Conservation (phyloP, 2,888 invertebrate species). For the Oxycera nigricornis region DNA sequence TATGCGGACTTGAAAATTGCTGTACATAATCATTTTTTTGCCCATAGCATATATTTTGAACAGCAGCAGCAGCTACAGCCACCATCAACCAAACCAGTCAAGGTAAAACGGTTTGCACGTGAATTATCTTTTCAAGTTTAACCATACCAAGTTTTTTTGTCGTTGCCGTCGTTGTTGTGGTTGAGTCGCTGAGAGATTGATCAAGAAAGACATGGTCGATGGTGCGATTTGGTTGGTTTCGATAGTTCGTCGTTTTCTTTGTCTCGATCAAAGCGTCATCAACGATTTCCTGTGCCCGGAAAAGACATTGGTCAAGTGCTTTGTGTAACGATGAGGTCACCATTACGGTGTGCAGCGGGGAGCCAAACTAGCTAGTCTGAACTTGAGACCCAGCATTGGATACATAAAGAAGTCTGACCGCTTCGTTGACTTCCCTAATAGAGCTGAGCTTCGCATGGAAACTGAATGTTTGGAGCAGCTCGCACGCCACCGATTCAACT, state of each 20-base stretch:
- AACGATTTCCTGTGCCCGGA: not conserved
- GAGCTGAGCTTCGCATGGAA: no score
- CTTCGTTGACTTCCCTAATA: no score
- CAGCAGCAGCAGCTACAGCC: not conserved
- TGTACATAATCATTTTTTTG: not conserved
- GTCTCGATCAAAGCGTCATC: not conserved
- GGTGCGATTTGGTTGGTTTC: not conserved
- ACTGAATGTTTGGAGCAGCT: no score
- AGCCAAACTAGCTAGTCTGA: no score
- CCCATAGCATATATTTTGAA: not conserved
- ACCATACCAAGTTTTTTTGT: not conserved
- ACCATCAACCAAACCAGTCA: not conserved
- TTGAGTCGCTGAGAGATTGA: not conserved
- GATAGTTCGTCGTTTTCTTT: not conserved
- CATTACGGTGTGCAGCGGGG: no score
- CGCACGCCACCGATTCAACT: no score
- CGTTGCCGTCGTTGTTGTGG: not conserved
- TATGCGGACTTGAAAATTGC: not conserved
- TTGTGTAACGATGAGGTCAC: not conserved
- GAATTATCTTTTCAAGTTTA: conserved; percentile 14
- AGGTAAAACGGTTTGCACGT: not conserved
- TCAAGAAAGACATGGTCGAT: not conserved
- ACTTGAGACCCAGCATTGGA: no score
- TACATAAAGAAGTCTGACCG: no score
- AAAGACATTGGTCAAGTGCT: not conserved